Evolutionary conservation across 2,113 vertebrate genomes (phyloP).

Genomic region (Oncorhynchus gorbuscha): DNA sequence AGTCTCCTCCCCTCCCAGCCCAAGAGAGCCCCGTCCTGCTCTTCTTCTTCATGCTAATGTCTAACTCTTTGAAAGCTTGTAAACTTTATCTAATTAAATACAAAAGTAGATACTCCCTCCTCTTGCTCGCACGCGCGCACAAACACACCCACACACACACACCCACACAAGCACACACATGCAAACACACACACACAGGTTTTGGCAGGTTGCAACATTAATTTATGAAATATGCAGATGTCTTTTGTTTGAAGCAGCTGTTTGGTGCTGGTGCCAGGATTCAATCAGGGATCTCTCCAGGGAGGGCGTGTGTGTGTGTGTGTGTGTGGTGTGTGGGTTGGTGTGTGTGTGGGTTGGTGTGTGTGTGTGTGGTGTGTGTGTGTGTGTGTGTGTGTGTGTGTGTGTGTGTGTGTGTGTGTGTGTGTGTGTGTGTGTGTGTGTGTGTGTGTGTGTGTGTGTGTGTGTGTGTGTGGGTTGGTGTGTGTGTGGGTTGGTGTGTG

Average conservation of each 20-base stretch:
- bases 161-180: slow-evolving; percentile 26
- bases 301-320: slow-evolving; percentile 47
- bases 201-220: slow-evolving; percentile 96
- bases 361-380: too few relatives aligned
- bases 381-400: too few relatives aligned
- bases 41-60: slow-evolving; percentile 78
- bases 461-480: neutral
- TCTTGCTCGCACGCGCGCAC: slow-evolving; percentile 23
- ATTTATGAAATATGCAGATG: slow-evolving; percentile 99
- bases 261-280: slow-evolving; percentile 94
- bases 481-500: neutral
- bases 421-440: too few relatives aligned
- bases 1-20: slow-evolving; percentile 70
- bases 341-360: too few relatives aligned
- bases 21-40: slow-evolving; percentile 11
- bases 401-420: neutral
- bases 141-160: too few relatives aligned
- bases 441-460: too few relatives aligned
- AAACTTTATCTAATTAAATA: slow-evolving; percentile 95
- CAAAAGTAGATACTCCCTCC: slow-evolving; percentile 83
- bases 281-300: slow-evolving; percentile 88
- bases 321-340: too few relatives aligned
- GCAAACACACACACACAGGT: slow-evolving; percentile 50
- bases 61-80: slow-evolving; percentile 92
- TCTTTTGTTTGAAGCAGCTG: slow-evolving; percentile 99